These are phyloP conservation scores for Psittacus erithacus DNA, from an alignment of 2,113 vertebrate genomes.

Conservation along the genomic window DNA sequence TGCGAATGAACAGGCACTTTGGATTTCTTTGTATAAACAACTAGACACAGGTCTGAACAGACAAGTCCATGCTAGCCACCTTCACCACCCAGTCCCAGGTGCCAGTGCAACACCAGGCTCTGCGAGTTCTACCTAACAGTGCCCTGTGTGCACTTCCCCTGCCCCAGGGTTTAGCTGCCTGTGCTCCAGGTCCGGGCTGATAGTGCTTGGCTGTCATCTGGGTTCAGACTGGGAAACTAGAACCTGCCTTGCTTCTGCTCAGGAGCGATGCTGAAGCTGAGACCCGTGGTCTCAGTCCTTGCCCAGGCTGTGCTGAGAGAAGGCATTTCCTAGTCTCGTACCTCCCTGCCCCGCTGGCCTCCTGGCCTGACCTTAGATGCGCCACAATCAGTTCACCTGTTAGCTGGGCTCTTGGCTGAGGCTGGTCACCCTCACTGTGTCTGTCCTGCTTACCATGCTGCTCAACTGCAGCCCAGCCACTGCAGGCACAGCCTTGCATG, in stretches of 20 bases:
- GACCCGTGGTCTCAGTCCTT: rapidly evolving
- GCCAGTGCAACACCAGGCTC: neutral
- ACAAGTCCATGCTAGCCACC: neutral
- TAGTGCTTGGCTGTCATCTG: rapidly evolving
- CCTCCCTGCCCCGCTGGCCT: neutral
- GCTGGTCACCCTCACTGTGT: rapidly evolving
- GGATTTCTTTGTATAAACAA: neutral
- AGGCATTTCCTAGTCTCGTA: neutral
- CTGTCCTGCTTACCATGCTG: neutral
- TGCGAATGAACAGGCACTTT: neutral
- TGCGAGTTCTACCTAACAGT: neutral
- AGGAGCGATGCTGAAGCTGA: rapidly evolving
- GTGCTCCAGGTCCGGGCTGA: neutral
- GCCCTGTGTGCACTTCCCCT: neutral
- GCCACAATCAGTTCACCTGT: rapidly evolving
- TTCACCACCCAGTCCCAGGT: neutral
- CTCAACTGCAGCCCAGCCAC: rapidly evolving
- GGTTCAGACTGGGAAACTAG: neutral
- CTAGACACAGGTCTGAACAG: neutral
- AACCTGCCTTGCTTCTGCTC: neutral
- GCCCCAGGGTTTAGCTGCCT: neutral
- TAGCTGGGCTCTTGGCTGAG: neutral
- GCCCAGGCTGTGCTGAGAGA: neutral
- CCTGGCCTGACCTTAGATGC: neutral
- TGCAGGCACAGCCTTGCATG: neutral